These are phyloP conservation scores for Scaptomyza cyrtandrae DNA, from an alignment of 2,888 invertebrate species.

Conservation along the genomic window DNA sequence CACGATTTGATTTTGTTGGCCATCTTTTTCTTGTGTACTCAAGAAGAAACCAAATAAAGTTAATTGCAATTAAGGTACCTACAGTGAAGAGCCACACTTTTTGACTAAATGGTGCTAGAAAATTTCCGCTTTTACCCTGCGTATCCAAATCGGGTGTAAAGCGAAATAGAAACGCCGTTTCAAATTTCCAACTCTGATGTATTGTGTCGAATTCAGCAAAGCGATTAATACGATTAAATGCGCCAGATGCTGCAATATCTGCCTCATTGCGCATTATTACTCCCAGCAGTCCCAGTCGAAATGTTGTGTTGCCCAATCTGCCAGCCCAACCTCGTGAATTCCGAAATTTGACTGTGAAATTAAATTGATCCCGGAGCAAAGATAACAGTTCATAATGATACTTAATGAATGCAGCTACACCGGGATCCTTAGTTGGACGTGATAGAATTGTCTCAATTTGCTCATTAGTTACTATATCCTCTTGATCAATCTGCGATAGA, in stretches of 20 bases:
- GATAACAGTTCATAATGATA: conserved; percentile 77
- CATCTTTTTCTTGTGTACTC: conserved; percentile 49
- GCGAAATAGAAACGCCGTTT: conserved; percentile 81
- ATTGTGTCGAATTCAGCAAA: conserved; percentile 82
- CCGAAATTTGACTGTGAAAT: conserved; percentile 81
- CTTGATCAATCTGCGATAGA: conserved; percentile 76
- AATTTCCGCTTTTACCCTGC: conserved; percentile 75
- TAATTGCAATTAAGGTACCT: conserved; percentile 58
- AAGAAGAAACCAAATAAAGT: conserved; percentile 71
- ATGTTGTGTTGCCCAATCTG: conserved; percentile 75
- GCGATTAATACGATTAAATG: conserved; percentile 81
- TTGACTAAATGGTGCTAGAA: conserved; percentile 80
- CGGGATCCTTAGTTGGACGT: conserved; percentile 66
- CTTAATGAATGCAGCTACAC: conserved; percentile 81
- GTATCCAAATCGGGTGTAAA: conserved; percentile 79
- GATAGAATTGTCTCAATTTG: conserved; percentile 73
- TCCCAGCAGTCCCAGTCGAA: conserved; percentile 81
- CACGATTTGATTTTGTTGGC: neutral
- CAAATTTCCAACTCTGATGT: conserved; percentile 83
- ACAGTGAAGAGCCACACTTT: conserved; percentile 75
- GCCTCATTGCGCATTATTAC: conserved; percentile 82
- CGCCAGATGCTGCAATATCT: conserved; percentile 82
- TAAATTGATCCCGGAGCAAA: conserved; percentile 75
- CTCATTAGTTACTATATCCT: conserved; percentile 73
- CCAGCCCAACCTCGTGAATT: conserved; percentile 83